Base-by-base conservation (phyloP, 2,113 vertebrate genomes). In the Lamprotornis superbus region DNA sequence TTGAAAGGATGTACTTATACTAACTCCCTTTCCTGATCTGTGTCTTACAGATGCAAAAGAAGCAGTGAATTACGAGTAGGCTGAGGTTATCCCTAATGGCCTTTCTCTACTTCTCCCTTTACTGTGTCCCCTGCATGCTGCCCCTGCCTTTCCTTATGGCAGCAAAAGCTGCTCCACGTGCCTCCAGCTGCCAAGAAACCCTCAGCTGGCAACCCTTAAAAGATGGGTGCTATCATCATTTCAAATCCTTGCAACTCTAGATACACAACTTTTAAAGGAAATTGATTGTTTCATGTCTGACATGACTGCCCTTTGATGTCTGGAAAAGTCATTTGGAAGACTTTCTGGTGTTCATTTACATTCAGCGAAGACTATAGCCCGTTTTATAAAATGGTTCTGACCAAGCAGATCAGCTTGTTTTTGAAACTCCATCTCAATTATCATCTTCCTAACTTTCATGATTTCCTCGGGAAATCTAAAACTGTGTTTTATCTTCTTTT, bases 311-410 rank as follows among this genome's bases (percentile, higher is more conserved):
- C 11, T 79, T 75, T 78, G 37, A 63, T 89, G 19, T 90, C 28
- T 79, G 71, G 71, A 61, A 87, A 90, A 94, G 63, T 52, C 83
- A 77, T 71, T 78, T 77, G 74, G 33, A 94, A 87, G 57, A 37
- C 10, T 63, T 89, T 56, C 23, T 77, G 63, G 23, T 49, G 9
- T 84, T 93, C 27, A 47, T 89, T 94, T 71, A 16, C 15, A 42
- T 85, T 93, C 17, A 53, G 27, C 1, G 25, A 87, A 53, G 44
- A 55, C 42, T 67, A 7, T 39, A 69, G 53, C 31, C 8, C 7
- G 28, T 23, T 94, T 92, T 73, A 12, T 73, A 20, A 77, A 89
- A 71, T 35, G 60, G 17, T n/a, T 87, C 40, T 75, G 55, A 40
- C 16, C 35, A 35, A 82, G 40, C 19, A 80, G 63, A 59, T 89